Percentiles rank a stretch among this genome's conserved stretches.
Conservation (phyloP, 2,113 vertebrate genomes). For the Candoia aspera region DNA sequence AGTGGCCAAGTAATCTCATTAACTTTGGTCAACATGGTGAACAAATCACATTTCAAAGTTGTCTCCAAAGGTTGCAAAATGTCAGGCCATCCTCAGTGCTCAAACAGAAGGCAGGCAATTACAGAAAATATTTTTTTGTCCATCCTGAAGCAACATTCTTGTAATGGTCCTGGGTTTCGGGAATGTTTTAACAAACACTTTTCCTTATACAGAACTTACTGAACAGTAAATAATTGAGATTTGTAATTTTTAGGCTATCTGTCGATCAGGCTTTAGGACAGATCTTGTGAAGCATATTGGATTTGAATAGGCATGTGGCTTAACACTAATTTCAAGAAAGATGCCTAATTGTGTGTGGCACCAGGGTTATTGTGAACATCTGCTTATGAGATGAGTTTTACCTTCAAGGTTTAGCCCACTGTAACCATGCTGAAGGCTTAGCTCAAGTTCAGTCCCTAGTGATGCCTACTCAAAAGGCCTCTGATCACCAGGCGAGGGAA, state of each 20-base stretch:
- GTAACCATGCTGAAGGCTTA: not conserved
- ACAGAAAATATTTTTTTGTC: not conserved
- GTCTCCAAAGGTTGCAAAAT: conserved; percentile 67
- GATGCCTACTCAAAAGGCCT: not conserved
- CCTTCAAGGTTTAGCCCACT: not conserved
- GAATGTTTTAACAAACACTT: not conserved
- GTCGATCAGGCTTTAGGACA: not conserved
- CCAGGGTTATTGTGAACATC: not conserved
- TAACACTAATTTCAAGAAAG: not conserved
- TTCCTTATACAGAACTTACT: not conserved
- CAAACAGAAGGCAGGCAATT: conserved; percentile 18
- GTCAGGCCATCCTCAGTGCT: conserved; percentile 33
- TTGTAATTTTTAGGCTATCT: not conserved
- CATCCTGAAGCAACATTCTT: conserved; percentile 10
- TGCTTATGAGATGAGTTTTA: not conserved
- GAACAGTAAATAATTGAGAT: conserved; percentile 2
- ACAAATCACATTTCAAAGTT: conserved; percentile 65
- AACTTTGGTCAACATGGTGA: conserved; percentile 70
- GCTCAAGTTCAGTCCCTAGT: not conserved
- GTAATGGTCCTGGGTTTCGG: not conserved
- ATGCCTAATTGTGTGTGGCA: not conserved
- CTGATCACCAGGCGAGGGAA: not conserved
- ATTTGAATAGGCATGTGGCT: not conserved
- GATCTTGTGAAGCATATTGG: not conserved
- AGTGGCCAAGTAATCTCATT: conserved; percentile 69